phyloP scores from a whole-genome alignment of 2,797 vertebrate species.

The Mormyrus hasselquistii region DNA sequence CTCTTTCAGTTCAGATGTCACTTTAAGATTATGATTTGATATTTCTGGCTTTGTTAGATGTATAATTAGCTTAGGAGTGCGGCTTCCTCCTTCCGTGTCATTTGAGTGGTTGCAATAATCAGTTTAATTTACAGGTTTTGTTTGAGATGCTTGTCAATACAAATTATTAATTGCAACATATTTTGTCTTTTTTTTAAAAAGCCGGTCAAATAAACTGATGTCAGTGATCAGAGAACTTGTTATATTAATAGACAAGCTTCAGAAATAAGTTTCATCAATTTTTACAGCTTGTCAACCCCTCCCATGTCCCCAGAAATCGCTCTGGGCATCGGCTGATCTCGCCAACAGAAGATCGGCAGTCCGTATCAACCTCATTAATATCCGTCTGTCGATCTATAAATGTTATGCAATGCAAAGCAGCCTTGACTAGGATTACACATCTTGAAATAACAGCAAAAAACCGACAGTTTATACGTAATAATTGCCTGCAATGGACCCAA shows the following conservation, averaged over 20 bases:
- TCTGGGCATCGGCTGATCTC: neutral
- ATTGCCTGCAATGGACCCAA: neutral
- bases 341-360: neutral
- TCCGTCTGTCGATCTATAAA: neutral
- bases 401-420: neutral
- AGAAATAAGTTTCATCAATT: neutral
- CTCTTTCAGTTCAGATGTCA: neutral
- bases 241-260: neutral
- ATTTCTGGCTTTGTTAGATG: neutral
- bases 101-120: neutral
- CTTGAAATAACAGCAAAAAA: neutral
- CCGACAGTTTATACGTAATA: neutral
- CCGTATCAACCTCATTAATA: neutral
- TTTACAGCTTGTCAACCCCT: neutral
- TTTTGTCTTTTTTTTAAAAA: neutral
- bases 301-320: neutral
- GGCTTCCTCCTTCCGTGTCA: neutral
- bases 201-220: neutral
- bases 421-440: neutral
- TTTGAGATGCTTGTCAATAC: neutral
- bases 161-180: neutral
- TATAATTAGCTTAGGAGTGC: neutral
- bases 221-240: neutral
- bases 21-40: neutral
- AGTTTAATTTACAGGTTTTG: neutral